These are phyloP conservation scores for Carassius gibelio DNA, from an alignment of 2,113 vertebrate genomes.

Conservation along the genomic window DNA sequence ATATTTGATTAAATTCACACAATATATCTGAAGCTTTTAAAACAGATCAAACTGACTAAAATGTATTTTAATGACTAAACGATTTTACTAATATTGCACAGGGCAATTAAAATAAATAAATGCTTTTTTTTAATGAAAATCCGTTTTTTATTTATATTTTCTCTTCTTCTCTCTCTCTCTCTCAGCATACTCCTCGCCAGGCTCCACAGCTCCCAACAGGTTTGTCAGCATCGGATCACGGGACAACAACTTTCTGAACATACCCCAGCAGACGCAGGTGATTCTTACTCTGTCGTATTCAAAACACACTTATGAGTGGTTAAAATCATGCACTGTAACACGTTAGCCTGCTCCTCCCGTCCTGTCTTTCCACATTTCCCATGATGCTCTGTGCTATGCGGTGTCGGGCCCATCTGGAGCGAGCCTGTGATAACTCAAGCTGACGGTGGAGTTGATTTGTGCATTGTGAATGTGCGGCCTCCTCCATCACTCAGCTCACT, in stretches of 20 bases:
- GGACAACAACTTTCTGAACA: constrained; percentile 99
- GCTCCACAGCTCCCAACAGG: constrained; percentile 96
- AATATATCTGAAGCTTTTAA: background rate
- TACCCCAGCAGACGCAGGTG: constrained; percentile 96
- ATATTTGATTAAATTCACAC: background rate
- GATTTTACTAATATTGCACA: background rate
- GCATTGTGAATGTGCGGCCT: constrained; percentile 53
- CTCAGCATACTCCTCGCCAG: constrained; percentile 94
- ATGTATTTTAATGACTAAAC: background rate
- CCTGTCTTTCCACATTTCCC: constrained; percentile 28
- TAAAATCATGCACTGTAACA: background rate
- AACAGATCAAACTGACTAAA: background rate
- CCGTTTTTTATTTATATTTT: background rate
- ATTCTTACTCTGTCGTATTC: background rate
- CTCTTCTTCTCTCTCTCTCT: constrained; percentile 32
- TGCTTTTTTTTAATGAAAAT: too few relatives aligned
- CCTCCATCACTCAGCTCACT: constrained; percentile 74
- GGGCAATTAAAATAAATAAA: too few relatives aligned
- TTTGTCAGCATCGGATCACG: constrained; percentile 99
- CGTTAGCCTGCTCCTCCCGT: background rate
- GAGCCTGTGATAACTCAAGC: constrained; percentile 54
- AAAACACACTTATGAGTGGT: background rate
- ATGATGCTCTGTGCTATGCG: constrained; percentile 17
- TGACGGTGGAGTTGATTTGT: constrained; percentile 54
- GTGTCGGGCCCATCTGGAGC: constrained; percentile 66